Conservation (phyloP, 1,140 invertebrate genomes). For the Goniozus legneri region DNA sequence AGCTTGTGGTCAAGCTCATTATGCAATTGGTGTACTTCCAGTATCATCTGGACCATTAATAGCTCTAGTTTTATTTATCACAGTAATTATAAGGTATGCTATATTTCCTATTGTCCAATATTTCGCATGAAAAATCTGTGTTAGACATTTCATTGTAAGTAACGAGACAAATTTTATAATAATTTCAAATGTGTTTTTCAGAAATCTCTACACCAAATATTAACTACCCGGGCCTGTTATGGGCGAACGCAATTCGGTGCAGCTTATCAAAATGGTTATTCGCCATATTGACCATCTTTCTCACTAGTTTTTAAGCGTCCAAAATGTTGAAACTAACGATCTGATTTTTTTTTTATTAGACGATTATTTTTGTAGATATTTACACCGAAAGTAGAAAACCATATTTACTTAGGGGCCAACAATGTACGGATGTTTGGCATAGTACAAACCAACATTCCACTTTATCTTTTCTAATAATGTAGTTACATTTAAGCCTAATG, state of each 20-base stretch:
- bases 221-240: constrained; percentile 62
- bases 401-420: constrained; percentile 15
- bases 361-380: constrained; percentile 34
- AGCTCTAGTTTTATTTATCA: constrained; percentile 45
- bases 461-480: neutral
- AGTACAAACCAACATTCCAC: constrained; percentile 35
- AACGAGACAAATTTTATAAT: neutral
- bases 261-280: constrained; percentile 36
- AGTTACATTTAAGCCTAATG: too few relatives aligned
- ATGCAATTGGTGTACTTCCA: constrained; percentile 55
- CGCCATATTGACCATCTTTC: constrained; percentile 23
- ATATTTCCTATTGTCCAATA: neutral
- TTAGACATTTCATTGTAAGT: constrained; percentile 4
- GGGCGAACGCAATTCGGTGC: constrained; percentile 32
- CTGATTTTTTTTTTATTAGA: constrained; percentile 23
- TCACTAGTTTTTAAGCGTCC: constrained; percentile 32
- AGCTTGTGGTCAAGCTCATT: constrained; percentile 76
- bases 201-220: constrained; percentile 68
- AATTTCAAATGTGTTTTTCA: constrained; percentile 46
- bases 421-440: constrained; percentile 17
- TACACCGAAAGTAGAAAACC: constrained; percentile 18
- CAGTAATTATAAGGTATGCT: constrained; percentile 47
- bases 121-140: neutral
- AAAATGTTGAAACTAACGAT: constrained; percentile 12
- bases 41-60: constrained; percentile 46